Base-by-base conservation (phyloP, 2,113 vertebrate species). In the Paraplagusia blochii region DNA sequence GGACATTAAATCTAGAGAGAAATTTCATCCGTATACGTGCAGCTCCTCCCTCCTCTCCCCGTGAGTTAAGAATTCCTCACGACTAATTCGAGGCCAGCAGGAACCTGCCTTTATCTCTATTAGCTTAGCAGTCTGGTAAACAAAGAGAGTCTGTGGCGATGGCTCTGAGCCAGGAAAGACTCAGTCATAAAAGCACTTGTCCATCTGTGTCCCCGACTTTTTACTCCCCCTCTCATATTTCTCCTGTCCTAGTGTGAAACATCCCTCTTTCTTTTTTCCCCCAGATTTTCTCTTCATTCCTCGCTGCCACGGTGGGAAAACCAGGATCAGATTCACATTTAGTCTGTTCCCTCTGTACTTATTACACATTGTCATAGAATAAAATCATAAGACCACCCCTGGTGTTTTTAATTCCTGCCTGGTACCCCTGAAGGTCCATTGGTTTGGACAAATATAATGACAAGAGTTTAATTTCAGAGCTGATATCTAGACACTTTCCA, bases 41-140 rank as follows among this genome's bases (percentile, higher is more conserved):
- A 3, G 5, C 9, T 9, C 9, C 36, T 12, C 38, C 11, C 38
- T 5, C 38, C 38, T 46, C 57, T 57, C 39, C 73, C 60, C 74
- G 79, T 81, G 85, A 86, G 83, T 87, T 93, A 92, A 89, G 87
- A 90, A 90, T 92, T 90, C 89, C 89, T 91, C 92, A 90, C 92
- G 90, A 90, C 87, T 90, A 88, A 90, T 85, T 89, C 87, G 83
- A 87, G 91, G 90, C 90, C 91, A 90, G 91, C 90, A 90, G 90
- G 91, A 92, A 92, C 88, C 87, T 89, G 89, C 87, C 90, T 91
- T 92, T 89, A 91, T 90, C 92, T 92, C 90, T 91, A 89, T 89
- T 86, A 90, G 91, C 89, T 90, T 87, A 90, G 81, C 87, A 88
- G 73, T 84, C 85, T 83, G 77, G 88, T 89, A 91, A 92, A 94